A percentile compares a stretch with the other conserved stretches of the same genome.
These are phyloP conservation scores for Aspidapion aeneum DNA, from an alignment of 2,888 invertebrate species.

Conservation along the genomic window DNA sequence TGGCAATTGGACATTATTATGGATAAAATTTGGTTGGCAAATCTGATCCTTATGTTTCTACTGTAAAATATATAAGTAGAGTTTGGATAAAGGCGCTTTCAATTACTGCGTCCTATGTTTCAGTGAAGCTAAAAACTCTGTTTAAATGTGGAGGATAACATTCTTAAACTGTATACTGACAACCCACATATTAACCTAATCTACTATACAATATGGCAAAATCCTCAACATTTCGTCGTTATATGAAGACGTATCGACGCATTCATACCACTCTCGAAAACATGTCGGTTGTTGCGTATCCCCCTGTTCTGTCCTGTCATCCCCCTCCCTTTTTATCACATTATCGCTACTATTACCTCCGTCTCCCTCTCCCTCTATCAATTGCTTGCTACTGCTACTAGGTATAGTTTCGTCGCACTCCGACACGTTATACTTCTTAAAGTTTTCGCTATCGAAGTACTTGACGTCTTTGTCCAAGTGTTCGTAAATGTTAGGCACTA, in stretches of 20 bases:
- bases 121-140: too few relatives aligned
- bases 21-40: too few relatives aligned
- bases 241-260: conserved; percentile 68
- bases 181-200: too few relatives aligned
- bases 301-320: conserved; percentile 19
- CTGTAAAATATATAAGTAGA: too few relatives aligned
- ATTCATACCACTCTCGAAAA: conserved; percentile 92
- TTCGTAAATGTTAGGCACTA: conserved; percentile 50
- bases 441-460: conserved; percentile 43
- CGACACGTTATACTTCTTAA: conserved; percentile 46
- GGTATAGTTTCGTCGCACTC: conserved; percentile 24
- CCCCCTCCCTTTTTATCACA: conserved; percentile 19
- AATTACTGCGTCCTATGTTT: too few relatives aligned
- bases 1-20: too few relatives aligned
- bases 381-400: too few relatives aligned
- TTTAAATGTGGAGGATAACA: too few relatives aligned
- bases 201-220: conserved; percentile 96
- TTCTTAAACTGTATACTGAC: too few relatives aligned
- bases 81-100: too few relatives aligned
- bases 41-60: too few relatives aligned
- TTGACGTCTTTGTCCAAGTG: conserved; percentile 38
- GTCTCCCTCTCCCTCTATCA: background rate
- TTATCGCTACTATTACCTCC: conserved; percentile 27
- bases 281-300: conserved; percentile 10
- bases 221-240: conserved; percentile 81